Evolutionary conservation across 2,113 vertebrate species (phyloP).

Genomic region (Petrocephalus microphthalmus): DNA sequence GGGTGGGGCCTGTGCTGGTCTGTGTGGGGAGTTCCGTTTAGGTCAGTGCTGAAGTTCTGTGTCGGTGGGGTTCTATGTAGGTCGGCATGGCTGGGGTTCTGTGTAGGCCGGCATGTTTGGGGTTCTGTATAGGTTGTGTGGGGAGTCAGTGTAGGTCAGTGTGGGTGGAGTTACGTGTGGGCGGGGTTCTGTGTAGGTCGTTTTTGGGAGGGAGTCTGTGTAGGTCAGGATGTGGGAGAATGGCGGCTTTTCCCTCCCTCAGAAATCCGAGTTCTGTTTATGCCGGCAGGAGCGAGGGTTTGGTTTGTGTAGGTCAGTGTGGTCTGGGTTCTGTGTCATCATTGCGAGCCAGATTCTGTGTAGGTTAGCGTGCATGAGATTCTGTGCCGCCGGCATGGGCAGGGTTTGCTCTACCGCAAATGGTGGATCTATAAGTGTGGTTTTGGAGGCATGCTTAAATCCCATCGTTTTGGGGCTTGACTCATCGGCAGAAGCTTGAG

Average conservation of each 20-base stretch:
- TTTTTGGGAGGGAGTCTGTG: too few relatives aligned
- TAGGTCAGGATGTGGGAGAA: too few relatives aligned
- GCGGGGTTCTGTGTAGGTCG: neutral
- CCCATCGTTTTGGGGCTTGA: neutral
- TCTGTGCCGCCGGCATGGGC: neutral
- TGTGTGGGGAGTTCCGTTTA: too few relatives aligned
- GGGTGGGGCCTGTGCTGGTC: too few relatives aligned
- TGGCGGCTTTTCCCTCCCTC: too few relatives aligned
- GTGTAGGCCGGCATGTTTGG: neutral
- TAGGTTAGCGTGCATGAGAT: neutral
- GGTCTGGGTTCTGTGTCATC: neutral
- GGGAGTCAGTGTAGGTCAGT: neutral
- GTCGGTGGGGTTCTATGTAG: too few relatives aligned
- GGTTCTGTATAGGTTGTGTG: neutral
- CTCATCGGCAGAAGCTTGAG: neutral
- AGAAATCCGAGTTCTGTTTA: neutral
- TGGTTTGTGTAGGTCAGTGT: neutral
- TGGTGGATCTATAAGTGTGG: neutral
- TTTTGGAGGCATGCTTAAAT: neutral
- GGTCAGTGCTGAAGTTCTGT: too few relatives aligned
- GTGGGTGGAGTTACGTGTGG: neutral
- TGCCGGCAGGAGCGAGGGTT: neutral
- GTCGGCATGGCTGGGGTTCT: neutral
- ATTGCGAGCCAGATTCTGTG: neutral
- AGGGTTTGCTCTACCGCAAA: neutral